These are phyloP conservation scores for Monopis laevigella DNA, from an alignment of 2,888 invertebrate genomes.

Conservation along the genomic window DNA sequence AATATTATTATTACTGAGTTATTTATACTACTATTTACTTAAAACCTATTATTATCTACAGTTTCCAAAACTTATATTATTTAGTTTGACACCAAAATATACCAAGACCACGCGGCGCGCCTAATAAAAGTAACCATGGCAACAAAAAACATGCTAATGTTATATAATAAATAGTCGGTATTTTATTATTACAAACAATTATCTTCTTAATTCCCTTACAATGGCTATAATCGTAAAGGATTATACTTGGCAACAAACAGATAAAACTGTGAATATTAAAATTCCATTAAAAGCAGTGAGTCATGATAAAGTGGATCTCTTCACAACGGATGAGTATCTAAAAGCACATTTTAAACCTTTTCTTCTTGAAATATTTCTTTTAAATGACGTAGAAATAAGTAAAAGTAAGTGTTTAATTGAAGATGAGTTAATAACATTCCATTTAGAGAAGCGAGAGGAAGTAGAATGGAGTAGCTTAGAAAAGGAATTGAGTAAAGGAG, in stretches of 20 bases:
- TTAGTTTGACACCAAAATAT: too few species aligned
- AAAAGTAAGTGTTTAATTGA: slow-evolving; percentile 73
- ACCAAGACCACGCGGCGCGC: too few species aligned
- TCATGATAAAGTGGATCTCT: slow-evolving; percentile 73
- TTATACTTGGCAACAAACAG: slow-evolving; percentile 79
- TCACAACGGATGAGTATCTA: slow-evolving; percentile 74
- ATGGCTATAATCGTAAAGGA: slow-evolving; percentile 83
- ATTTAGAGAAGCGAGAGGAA: slow-evolving; percentile 69
- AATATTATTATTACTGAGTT: too few species aligned
- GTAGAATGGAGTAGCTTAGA: slow-evolving; percentile 68
- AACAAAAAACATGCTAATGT: too few species aligned
- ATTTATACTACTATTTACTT: too few species aligned
- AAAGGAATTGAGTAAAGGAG: slow-evolving; percentile 61
- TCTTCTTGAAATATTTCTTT: slow-evolving; percentile 79
- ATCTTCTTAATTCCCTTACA: too few species aligned
- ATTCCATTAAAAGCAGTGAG: slow-evolving; percentile 72
- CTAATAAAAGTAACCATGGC: too few species aligned
- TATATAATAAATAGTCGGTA: too few species aligned
- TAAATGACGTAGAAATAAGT: slow-evolving; percentile 66
- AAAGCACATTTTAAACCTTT: slow-evolving; percentile 79
- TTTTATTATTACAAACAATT: too few species aligned
- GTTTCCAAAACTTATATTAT: too few species aligned
- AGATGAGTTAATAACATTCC: slow-evolving; percentile 70
- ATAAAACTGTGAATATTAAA: slow-evolving; percentile 66
- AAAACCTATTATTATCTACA: too few species aligned